These are phyloP conservation scores for Stichopus chloronotus DNA, from an alignment of 35 echinoderm and acorn worm species.

Conservation along the genomic window DNA sequence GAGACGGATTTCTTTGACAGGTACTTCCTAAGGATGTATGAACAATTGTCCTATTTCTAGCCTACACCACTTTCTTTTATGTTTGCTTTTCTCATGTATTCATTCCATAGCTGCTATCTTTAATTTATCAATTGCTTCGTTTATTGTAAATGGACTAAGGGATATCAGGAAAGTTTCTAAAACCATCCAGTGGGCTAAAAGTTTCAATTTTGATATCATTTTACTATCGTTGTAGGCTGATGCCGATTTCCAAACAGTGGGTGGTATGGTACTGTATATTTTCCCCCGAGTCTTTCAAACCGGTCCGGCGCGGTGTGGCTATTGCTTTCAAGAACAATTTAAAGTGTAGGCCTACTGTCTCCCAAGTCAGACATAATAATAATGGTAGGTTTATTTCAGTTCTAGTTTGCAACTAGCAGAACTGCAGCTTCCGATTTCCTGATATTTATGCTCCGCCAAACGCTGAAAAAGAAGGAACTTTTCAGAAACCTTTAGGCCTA, in stretches of 20 bases:
- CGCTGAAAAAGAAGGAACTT: slow-evolving; percentile 11
- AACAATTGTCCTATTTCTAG: no score
- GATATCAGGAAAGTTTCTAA: slow-evolving; percentile 37
- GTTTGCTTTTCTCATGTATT: no score
- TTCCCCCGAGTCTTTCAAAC: background rate
- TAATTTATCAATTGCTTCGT: background rate
- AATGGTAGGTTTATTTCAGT: slow-evolving; percentile 13
- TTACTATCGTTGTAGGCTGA: slow-evolving; percentile 10
- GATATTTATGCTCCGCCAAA: slow-evolving; percentile 45
- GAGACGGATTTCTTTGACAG: background rate
- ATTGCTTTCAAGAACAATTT: slow-evolving; percentile 19
- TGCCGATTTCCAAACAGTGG: background rate
- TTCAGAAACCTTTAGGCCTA: background rate
- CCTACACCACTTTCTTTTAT: no score
- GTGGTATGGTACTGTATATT: slow-evolving; percentile 16
- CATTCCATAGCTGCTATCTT: background rate
- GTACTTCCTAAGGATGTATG: background rate
- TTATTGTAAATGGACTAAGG: slow-evolving; percentile 35
- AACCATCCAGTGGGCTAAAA: slow-evolving; percentile 19
- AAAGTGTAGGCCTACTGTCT: slow-evolving; percentile 28
- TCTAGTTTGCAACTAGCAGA: slow-evolving; percentile 16
- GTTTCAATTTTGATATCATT: slow-evolving; percentile 55
- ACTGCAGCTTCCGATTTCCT: slow-evolving; percentile 35
- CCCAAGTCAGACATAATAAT: slow-evolving; percentile 11
- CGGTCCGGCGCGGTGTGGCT: slow-evolving; percentile 38